Evolutionary conservation across 2,888 invertebrate genomes (phyloP).

Genomic region (Drosophila nr. perissopoda): DNA sequence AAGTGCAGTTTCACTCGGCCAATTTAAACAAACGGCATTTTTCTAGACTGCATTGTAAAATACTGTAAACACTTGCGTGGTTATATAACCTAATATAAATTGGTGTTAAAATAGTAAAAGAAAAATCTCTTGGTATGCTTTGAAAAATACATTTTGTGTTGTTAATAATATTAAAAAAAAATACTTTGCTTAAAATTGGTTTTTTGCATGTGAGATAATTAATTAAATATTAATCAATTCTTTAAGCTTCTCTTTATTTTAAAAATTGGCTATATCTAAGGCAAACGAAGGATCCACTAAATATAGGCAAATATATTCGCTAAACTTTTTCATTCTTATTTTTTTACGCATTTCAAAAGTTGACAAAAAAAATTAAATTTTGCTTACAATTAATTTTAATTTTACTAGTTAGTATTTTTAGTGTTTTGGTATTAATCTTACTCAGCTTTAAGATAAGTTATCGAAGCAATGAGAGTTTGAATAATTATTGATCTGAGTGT

Average conservation of each 20-base stretch:
- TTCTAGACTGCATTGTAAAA: background rate
- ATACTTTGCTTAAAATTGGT: background rate
- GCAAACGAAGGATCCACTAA: background rate
- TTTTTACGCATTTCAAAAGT: no score
- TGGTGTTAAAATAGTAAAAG: background rate
- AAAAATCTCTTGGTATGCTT: background rate
- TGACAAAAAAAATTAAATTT: no score
- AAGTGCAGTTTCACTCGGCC: constrained; percentile 27
- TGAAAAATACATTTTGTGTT: background rate
- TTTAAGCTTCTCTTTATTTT: background rate
- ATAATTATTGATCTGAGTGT: rapidly evolving
- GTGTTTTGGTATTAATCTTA: no score
- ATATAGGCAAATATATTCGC: no score
- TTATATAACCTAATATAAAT: background rate
- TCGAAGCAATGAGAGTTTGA: background rate
- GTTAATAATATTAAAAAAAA: background rate
- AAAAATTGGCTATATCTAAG: background rate
- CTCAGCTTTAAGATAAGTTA: background rate
- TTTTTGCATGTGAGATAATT: background rate
- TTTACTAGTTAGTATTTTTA: background rate
- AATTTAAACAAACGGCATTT: background rate
- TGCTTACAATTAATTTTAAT: no score
- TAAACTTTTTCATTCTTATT: no score
- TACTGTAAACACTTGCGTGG: background rate
- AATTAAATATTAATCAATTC: background rate